Base-by-base conservation (phyloP, 2,888 invertebrate species). In the Nebria salina region DNA sequence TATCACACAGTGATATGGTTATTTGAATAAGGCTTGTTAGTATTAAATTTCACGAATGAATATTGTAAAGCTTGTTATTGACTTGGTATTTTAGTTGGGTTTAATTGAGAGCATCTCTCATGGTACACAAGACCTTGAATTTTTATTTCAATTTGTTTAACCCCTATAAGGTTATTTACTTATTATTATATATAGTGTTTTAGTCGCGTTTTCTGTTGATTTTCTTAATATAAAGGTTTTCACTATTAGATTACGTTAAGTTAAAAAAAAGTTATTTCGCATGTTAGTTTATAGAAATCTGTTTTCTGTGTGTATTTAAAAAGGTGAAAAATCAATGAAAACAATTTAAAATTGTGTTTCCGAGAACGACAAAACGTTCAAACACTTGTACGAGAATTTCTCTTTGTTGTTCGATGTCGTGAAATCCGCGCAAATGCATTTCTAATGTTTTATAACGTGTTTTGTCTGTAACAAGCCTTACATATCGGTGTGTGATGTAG, bases 381-480 rank as follows among this genome's bases (percentile, higher is more conserved):
- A 54, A 54, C 54, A 54, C 54, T 41, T 72, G 72, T 72, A 72
- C 25, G 72, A 72, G 42, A 42, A 72, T 72, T 72, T 72, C 42
- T 72, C 42, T 42, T 26, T 72, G 72, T 72, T 7, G 34, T 25
- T 25, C 25, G 72, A 72, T 34, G 41, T 72, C 54, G 54, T 54
- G 54, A 54, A 54, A 34, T 34, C 34, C 34, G 34, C 34, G 34
- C 5, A 34, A 34, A 54, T 54, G 54, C 54, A 54, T 54, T 54
- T 54, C 54, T 54, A 54, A 13, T 54, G 54, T 54, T 54, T 54
- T 54, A 54, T 54, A 54, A 72, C n/a, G 7, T 13, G 7, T 20
- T 68, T 68, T 20, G 76, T 77, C 76, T 66, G 8, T 42, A 9
- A n/a, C 43, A 70, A 68, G 76, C 76, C 43, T 54, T 77, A 77